These are phyloP conservation scores for Hesperia comma DNA, from an alignment of 2,888 invertebrate species.

Conservation along the genomic window DNA sequence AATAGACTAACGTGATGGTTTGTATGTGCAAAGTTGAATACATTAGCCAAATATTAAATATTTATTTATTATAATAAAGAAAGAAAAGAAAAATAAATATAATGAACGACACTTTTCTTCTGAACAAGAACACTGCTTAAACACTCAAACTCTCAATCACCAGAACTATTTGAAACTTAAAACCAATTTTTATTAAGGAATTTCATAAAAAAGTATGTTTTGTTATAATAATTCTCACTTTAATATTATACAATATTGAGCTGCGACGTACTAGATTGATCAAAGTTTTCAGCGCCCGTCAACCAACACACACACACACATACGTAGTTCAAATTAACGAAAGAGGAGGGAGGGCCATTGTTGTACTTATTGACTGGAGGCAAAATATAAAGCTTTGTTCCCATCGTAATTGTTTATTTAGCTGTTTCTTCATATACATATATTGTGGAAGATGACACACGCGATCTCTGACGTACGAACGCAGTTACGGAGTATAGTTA, in stretches of 20 bases:
- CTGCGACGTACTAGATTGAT: constrained; percentile 10
- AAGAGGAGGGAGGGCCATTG: constrained; percentile 45
- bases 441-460: too few relatives aligned
- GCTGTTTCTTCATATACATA: constrained; percentile 20
- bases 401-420: constrained; percentile 42
- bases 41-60: too few relatives aligned
- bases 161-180: too few relatives aligned
- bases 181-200: too few relatives aligned
- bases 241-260: neutral
- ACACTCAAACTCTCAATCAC: too few relatives aligned
- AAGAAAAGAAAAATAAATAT: too few relatives aligned
- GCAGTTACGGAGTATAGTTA: neutral
- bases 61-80: too few relatives aligned
- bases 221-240: neutral
- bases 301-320: constrained; percentile 42
- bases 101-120: too few relatives aligned
- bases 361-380: constrained; percentile 52
- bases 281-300: neutral
- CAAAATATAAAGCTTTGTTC: constrained; percentile 46
- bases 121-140: too few relatives aligned
- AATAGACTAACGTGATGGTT: too few relatives aligned
- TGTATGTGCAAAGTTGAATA: too few relatives aligned
- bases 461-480: too few relatives aligned
- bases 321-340: constrained; percentile 48
- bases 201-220: constrained; percentile 1